These are phyloP conservation scores for Misgurnus mizolepis DNA, from an alignment of 2,113 vertebrate species.

Conservation along the genomic window DNA sequence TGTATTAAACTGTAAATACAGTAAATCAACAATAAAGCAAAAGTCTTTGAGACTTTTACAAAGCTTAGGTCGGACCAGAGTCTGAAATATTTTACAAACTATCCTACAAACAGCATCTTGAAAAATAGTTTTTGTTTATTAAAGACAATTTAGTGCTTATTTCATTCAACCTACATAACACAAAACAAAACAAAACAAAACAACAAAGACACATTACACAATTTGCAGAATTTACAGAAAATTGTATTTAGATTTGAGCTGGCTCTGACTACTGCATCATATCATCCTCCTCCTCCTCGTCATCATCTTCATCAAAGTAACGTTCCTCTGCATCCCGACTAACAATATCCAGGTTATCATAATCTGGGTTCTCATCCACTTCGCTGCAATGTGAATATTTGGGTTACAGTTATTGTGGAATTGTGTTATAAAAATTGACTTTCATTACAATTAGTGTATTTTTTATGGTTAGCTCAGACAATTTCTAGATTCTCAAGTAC, in stretches of 20 bases:
- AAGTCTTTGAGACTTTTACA: no score
- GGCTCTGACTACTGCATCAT: slow-evolving; percentile 25
- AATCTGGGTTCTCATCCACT: slow-evolving; percentile 88
- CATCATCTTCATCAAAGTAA: slow-evolving; percentile 84
- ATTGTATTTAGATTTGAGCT: neutral
- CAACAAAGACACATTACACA: neutral
- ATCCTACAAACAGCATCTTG: neutral
- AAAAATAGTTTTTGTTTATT: slow-evolving; percentile 10
- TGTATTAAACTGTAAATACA: no score
- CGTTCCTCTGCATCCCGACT: slow-evolving; percentile 85
- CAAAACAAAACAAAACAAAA: neutral
- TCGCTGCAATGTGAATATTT: slow-evolving; percentile 67
- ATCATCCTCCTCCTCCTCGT: slow-evolving; percentile 48
- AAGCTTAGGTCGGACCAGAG: no score
- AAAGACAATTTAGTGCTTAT: neutral
- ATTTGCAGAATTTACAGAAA: neutral
- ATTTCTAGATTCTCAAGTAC: neutral
- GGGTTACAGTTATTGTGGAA: neutral
- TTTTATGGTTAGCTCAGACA: neutral
- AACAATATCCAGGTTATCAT: slow-evolving; percentile 90
- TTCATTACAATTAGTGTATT: neutral
- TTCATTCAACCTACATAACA: neutral
- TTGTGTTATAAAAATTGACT: neutral
- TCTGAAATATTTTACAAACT: no score
- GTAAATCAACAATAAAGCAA: no score